Conservation (phyloP, 2,113 vertebrate genomes). For the Petroica traversi region DNA sequence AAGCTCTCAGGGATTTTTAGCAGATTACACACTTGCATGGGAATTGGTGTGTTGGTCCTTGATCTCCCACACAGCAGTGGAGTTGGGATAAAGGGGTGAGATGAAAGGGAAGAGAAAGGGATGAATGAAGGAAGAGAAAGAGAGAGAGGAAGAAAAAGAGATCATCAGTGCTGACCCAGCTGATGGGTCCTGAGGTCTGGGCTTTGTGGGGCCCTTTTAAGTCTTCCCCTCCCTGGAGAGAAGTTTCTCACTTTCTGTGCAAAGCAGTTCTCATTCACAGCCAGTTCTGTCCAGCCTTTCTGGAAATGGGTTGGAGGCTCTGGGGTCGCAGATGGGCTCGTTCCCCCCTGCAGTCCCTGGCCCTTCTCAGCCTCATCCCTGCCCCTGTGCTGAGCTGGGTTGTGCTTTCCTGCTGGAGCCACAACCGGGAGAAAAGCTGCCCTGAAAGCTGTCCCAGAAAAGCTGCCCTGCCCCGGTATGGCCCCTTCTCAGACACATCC, state of each 20-base stretch:
- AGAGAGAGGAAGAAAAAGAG: no score
- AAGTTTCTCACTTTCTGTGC: not conserved
- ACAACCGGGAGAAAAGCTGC: not conserved
- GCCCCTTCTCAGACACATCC: not conserved
- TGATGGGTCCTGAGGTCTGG: not conserved
- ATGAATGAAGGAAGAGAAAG: not conserved
- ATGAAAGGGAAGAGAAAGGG: not conserved
- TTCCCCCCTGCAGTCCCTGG: not conserved
- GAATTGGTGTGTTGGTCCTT: not conserved
- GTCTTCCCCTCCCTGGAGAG: not conserved
- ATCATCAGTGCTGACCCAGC: not conserved
- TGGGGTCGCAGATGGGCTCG: not conserved
- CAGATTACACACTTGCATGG: not conserved
- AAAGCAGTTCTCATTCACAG: not conserved
- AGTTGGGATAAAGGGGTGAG: not conserved
- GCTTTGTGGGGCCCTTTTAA: not conserved
- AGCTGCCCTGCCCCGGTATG: not conserved
- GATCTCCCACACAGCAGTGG: not conserved
- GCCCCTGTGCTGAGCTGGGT: not conserved
- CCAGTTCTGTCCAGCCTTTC: not conserved
- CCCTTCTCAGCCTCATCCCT: not conserved
- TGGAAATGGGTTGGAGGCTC: not conserved
- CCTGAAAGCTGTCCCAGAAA: not conserved
- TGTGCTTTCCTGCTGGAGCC: not conserved
- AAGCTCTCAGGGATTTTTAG: rapidly evolving